These are phyloP conservation scores for Micoletzkya japonica DNA, from an alignment of 2,888 invertebrate species.

Conservation along the genomic window DNA sequence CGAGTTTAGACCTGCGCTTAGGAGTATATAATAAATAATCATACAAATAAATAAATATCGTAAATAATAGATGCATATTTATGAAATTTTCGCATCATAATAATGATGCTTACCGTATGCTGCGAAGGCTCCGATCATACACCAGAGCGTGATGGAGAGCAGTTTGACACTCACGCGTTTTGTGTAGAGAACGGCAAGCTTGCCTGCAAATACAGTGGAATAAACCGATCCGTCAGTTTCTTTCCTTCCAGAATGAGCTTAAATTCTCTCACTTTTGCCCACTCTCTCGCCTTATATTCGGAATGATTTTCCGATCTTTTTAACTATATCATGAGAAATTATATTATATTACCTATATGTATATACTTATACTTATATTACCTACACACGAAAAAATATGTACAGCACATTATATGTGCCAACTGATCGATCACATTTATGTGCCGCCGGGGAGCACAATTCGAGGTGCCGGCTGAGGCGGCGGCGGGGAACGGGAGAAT, in stretches of 20 bases:
- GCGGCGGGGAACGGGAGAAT: too few relatives aligned
- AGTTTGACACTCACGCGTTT: slow-evolving; percentile 2
- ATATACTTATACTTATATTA: too few relatives aligned
- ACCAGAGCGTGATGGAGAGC: not conserved
- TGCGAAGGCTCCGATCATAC: not conserved
- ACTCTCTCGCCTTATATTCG: too few relatives aligned
- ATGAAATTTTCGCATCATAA: not conserved
- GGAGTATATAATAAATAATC: not conserved
- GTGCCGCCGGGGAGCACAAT: too few relatives aligned
- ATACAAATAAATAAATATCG: not conserved
- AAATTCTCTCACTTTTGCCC: too few relatives aligned
- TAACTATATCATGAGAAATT: not conserved
- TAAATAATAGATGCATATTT: not conserved
- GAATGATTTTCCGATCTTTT: too few relatives aligned
- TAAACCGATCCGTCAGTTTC: too few relatives aligned
- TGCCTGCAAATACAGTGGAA: not conserved
- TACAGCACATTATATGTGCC: too few relatives aligned
- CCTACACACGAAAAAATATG: too few relatives aligned
- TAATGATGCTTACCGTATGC: not conserved
- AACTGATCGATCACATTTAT: too few relatives aligned
- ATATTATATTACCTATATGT: not conserved
- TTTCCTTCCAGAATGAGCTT: too few relatives aligned
- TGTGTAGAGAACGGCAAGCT: not conserved
- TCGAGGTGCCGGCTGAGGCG: too few relatives aligned
- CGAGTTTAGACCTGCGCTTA: not conserved